Conservation (phyloP, 2,113 vertebrate genomes). For the Oreamnos americanus region DNA sequence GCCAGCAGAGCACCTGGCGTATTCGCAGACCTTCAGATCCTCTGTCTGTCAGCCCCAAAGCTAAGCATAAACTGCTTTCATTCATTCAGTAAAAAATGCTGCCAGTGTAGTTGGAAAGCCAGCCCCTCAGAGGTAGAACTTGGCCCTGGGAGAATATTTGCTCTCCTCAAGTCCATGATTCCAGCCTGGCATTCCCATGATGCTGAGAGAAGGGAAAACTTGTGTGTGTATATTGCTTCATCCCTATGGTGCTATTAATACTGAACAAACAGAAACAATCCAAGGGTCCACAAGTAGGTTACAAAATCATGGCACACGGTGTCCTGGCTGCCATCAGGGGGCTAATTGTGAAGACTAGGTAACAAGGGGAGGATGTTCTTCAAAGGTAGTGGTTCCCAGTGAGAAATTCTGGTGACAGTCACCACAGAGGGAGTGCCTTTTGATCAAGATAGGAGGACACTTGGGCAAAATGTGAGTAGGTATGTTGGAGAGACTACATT, state of each 20-base stretch:
- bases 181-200: not conserved
- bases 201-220: not conserved
- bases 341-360: not conserved
- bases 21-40: not conserved
- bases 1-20: rapidly evolving
- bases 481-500: not conserved
- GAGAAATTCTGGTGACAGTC: not conserved
- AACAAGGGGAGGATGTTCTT: not conserved
- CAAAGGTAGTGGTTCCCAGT: not conserved
- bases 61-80: not conserved
- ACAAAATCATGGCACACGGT: not conserved
- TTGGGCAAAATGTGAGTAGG: not conserved
- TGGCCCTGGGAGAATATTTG: not conserved
- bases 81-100: not conserved
- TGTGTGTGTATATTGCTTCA: rapidly evolving
- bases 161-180: not conserved
- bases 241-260: not conserved
- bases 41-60: not conserved
- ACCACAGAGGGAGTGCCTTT: not conserved
- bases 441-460: not conserved
- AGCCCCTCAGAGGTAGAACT: not conserved
- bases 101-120: not conserved
- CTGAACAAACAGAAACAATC: not conserved
- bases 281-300: not conserved
- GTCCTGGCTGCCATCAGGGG: not conserved